These are phyloP conservation scores for Petrosia ficiformis DNA, from an alignment of 37 sponge, comb jelly and placozoan genomes.

Conservation along the genomic window DNA sequence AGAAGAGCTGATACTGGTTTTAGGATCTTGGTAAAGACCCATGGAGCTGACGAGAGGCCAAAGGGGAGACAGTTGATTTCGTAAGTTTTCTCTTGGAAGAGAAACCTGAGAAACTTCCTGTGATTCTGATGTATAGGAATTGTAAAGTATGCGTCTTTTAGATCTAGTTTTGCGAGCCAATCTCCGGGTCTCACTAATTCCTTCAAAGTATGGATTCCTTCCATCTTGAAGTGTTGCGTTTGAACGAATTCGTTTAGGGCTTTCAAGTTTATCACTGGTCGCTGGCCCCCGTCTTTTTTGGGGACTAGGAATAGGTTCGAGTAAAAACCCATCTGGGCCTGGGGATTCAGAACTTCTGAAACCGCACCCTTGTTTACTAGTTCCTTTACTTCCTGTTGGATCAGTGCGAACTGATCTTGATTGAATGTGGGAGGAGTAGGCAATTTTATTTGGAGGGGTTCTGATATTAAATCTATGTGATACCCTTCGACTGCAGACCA, in stretches of 20 bases:
- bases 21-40: slow-evolving; percentile 20
- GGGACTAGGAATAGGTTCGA: slow-evolving; percentile 35
- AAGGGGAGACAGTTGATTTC: slow-evolving; percentile 23
- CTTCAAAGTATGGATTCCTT: slow-evolving; percentile 8
- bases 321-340: slow-evolving; percentile 17
- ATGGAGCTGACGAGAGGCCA: slow-evolving; percentile 21
- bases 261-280: slow-evolving; percentile 20
- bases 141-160: slow-evolving; percentile 29
- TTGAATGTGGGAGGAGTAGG: background rate
- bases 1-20: slow-evolving; percentile 12
- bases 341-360: background rate
- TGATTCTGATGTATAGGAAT: background rate
- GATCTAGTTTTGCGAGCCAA: slow-evolving; percentile 17
- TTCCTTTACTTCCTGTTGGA: slow-evolving; percentile 12
- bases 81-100: background rate
- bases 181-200: background rate
- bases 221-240: slow-evolving; percentile 1
- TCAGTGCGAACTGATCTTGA: background rate
- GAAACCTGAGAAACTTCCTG: slow-evolving; percentile 10
- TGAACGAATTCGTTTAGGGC: background rate
- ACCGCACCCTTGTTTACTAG: slow-evolving; percentile 25
- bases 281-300: slow-evolving; percentile 11
- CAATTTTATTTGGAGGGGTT: background rate
- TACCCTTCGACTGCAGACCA: slow-evolving; percentile 8
- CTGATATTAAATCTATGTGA: background rate